Conservation (phyloP, 2,797 vertebrate species). For the Xenopus petersii region DNA sequence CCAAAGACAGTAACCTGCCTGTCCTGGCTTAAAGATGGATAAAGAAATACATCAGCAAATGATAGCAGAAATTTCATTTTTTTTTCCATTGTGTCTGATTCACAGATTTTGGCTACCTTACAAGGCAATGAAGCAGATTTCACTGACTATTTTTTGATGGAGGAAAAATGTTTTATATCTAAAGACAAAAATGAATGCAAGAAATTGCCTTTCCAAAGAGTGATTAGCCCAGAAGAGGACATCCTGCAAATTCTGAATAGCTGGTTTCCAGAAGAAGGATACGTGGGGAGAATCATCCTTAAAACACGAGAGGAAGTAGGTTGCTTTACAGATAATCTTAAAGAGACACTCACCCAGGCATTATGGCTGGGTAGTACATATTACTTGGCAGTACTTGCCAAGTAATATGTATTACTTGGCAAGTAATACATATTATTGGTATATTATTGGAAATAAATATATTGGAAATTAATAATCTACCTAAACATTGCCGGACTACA, state of each 20-base stretch:
- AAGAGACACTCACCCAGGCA: too few species aligned
- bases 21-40: too few species aligned
- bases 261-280: conserved; percentile 91
- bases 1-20: too few species aligned
- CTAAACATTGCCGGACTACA: too few species aligned
- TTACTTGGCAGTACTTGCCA: too few species aligned
- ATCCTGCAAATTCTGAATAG: conserved; percentile 77
- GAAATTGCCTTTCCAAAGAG: conserved; percentile 79
- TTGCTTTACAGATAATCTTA: conserved; percentile 9
- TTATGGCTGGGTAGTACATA: too few species aligned
- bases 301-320: conserved; percentile 89
- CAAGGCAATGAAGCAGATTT: conserved; percentile 58
- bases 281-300: conserved; percentile 84
- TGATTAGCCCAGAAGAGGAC: conserved; percentile 82
- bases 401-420: too few species aligned
- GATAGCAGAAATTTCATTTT: background rate
- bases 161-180: conserved; percentile 85
- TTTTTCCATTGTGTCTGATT: conserved; percentile 8
- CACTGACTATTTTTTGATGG: conserved; percentile 82
- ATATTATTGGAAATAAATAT: too few species aligned
- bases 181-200: conserved; percentile 88
- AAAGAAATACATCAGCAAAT: too few species aligned
- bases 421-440: too few species aligned
- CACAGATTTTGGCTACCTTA: conserved; percentile 68
- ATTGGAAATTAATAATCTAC: too few species aligned